phyloP scores from a whole-genome alignment of 1,140 invertebrate genomes.

The Platyura marginata region DNA sequence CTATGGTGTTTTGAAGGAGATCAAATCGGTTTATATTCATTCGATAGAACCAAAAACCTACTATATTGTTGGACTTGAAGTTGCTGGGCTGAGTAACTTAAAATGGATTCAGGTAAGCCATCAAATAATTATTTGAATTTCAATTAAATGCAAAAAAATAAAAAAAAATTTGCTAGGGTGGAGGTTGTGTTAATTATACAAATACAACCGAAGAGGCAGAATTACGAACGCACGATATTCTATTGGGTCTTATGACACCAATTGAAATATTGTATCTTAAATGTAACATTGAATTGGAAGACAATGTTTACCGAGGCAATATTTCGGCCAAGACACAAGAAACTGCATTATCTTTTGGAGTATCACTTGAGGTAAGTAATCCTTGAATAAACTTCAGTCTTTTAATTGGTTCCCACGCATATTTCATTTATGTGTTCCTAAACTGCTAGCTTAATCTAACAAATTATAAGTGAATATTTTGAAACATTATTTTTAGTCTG shows the following conservation, averaged over 20 bases:
- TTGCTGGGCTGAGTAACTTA: background rate
- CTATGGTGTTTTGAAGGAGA: conserved; percentile 32
- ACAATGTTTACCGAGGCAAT: conserved; percentile 29
- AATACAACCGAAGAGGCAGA: conserved; percentile 25
- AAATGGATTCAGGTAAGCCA: too few relatives aligned
- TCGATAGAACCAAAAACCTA: conserved; percentile 31
- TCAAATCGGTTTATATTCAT: conserved; percentile 38
- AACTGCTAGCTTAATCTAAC: too few relatives aligned
- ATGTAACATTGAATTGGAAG: conserved; percentile 29
- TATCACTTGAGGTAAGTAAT: too few relatives aligned
- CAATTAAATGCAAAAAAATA: too few relatives aligned
- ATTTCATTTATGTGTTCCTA: too few relatives aligned
- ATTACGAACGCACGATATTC: conserved; percentile 26
- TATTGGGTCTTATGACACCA: conserved; percentile 32
- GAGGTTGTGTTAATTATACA: too few relatives aligned
- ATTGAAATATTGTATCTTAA: conserved; percentile 26
- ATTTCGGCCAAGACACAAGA: conserved; percentile 26
- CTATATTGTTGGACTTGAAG: conserved; percentile 7
- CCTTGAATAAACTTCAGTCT: too few relatives aligned
- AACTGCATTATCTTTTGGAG: too few relatives aligned
- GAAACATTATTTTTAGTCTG: too few relatives aligned
- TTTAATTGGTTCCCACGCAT: too few relatives aligned
- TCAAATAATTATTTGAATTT: too few relatives aligned
- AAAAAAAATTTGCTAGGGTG: conserved; percentile 12
- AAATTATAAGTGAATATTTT: too few relatives aligned